A percentile compares a stretch with the other conserved stretches of the same genome.
phyloP scores from a whole-genome alignment of 2,113 vertebrate genomes.

The Cichladusa arquata region DNA sequence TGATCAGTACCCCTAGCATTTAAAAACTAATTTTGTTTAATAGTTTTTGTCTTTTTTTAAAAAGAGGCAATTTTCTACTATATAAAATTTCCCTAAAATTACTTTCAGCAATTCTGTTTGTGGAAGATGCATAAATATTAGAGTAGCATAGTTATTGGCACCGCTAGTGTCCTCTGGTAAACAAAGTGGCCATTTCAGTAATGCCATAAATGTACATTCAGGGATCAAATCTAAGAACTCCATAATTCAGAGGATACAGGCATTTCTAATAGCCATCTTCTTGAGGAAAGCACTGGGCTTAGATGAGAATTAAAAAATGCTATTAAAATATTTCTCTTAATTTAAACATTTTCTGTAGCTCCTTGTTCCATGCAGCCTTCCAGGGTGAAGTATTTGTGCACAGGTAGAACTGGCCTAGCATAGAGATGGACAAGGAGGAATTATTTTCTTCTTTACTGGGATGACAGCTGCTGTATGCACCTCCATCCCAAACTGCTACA shows the following conservation, averaged over 20 bases:
- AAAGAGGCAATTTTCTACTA: not conserved
- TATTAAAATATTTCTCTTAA: not conserved
- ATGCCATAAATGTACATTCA: not conserved
- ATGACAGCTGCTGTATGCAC: not conserved
- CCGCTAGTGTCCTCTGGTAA: not conserved
- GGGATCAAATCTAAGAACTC: not conserved
- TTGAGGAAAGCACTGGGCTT: not conserved
- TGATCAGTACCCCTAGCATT: not conserved
- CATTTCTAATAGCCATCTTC: not conserved
- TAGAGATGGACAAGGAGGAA: not conserved
- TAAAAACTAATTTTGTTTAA: not conserved
- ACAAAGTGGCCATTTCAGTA: not conserved
- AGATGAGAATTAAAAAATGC: not conserved
- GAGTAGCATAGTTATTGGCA: not conserved
- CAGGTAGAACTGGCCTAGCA: not conserved
- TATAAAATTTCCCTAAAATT: not conserved
- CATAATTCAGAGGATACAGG: not conserved
- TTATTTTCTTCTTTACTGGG: not conserved
- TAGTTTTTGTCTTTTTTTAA: not conserved
- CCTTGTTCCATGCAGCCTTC: not conserved
- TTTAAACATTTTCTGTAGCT: not conserved
- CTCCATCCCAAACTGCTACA: not conserved
- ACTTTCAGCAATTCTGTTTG: not conserved
- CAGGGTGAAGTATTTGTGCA: not conserved
- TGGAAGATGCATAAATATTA: not conserved